These are phyloP conservation scores for Archips crataeganus DNA, from an alignment of 2,888 invertebrate species.

Conservation along the genomic window DNA sequence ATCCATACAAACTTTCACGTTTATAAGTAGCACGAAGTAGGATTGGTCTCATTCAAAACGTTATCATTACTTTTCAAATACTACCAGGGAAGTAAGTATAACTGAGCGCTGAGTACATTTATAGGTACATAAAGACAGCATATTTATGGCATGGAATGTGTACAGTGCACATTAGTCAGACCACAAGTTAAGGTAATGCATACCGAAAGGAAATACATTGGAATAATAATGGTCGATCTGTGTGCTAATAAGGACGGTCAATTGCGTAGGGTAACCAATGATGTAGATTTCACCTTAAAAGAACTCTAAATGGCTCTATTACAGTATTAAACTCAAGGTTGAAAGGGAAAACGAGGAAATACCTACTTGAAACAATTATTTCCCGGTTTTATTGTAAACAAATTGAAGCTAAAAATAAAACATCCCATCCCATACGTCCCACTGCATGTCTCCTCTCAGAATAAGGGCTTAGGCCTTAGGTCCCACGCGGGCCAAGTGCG, in stretches of 20 bases:
- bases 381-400: neutral
- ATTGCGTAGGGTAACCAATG: constrained; percentile 16
- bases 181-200: constrained; percentile 40
- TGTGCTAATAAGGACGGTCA: constrained; percentile 44
- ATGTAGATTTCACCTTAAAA: constrained; percentile 13
- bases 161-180: constrained; percentile 26
- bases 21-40: too few relatives aligned
- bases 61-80: neutral
- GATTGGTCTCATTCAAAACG: neutral
- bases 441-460: too few relatives aligned
- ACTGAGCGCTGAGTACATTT: neutral
- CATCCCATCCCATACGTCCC: too few relatives aligned
- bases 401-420: neutral
- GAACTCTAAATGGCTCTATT: constrained; percentile 1
- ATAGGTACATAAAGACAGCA: neutral
- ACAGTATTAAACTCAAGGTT: neutral
- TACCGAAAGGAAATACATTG: constrained; percentile 46
- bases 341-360: constrained; percentile 2
- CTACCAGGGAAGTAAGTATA: neutral
- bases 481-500: too few relatives aligned
- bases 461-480: too few relatives aligned
- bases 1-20: too few relatives aligned
- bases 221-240: constrained; percentile 47
- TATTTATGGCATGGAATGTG: constrained; percentile 37
- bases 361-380: neutral